Evolutionary conservation across 2,113 vertebrate species (phyloP).

Genomic region (Pao palembangensis): DNA sequence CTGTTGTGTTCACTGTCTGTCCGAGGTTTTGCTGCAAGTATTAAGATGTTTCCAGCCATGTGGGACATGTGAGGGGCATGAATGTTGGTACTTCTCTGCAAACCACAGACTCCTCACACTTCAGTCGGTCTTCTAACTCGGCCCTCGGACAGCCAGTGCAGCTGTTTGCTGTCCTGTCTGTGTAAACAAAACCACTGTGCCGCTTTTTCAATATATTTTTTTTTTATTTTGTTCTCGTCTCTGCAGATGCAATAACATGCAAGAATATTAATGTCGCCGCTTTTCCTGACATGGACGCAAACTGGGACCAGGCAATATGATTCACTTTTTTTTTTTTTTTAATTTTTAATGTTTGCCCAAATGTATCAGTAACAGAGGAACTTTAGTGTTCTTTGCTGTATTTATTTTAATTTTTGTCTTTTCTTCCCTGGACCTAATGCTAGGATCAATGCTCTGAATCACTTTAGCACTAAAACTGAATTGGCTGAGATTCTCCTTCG

Average conservation of each 20-base stretch:
- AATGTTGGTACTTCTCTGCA: conserved; percentile 30
- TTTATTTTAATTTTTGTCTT: conserved; percentile 31
- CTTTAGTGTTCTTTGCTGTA: conserved; percentile 37
- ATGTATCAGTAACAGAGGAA: conserved; percentile 28
- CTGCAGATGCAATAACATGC: conserved; percentile 30
- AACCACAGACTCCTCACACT: conserved; percentile 8
- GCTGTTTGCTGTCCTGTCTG: conserved; percentile 7
- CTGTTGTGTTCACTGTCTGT: conserved; percentile 9
- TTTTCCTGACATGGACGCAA: conserved; percentile 32
- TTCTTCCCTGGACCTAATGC: conserved; percentile 12
- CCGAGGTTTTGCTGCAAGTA: background rate
- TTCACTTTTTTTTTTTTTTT: conserved; percentile 22
- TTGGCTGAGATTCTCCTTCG: background rate
- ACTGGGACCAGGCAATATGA: conserved; percentile 67
- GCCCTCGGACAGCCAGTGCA: conserved; percentile 10
- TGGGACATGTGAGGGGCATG: conserved; percentile 15
- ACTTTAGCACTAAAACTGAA: conserved; percentile 19
- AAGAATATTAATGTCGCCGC: conserved; percentile 24
- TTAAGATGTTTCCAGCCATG: conserved; percentile 14
- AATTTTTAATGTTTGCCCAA: conserved; percentile 14
- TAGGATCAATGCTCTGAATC: conserved; percentile 13
- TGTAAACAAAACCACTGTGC: conserved; percentile 60
- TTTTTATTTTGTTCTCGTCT: conserved; percentile 22
- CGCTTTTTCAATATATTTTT: conserved; percentile 14
- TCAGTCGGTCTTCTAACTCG: background rate